Evolutionary conservation across 2,888 invertebrate genomes (phyloP).

Genomic region (Halictus quadricinctus): DNA sequence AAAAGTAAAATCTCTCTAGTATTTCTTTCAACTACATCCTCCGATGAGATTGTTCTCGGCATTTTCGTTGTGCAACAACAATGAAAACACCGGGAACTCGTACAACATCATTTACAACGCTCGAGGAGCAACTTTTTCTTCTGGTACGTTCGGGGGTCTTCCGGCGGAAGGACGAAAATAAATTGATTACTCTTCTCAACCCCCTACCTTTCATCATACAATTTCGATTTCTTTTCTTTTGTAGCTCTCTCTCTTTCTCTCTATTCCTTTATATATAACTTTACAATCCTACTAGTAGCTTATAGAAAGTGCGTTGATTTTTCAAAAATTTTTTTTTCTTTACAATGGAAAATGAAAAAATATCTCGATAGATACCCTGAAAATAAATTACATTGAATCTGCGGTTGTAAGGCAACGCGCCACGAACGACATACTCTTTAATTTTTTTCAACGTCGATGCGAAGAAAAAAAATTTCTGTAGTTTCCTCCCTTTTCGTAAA

Average conservation of each 20-base stretch:
- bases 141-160: constrained; percentile 16
- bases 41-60: not conserved
- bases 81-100: constrained; percentile 28
- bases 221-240: not conserved
- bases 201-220: constrained; percentile 30
- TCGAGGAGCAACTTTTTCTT: not conserved
- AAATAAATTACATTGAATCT: constrained; percentile 58
- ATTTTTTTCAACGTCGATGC: not conserved
- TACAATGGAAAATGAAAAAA: constrained; percentile 62
- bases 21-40: constrained; percentile 18
- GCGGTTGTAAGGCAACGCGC: not conserved
- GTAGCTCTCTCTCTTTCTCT: not conserved
- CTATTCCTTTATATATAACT: constrained; percentile 42
- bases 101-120: constrained; percentile 25
- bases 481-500: not conserved
- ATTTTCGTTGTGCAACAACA: not conserved
- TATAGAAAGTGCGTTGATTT: constrained; percentile 56
- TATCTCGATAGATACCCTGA: constrained; percentile 56
- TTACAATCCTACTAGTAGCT: constrained; percentile 54
- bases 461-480: not conserved
- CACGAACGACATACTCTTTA: not conserved
- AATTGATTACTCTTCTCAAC: constrained; percentile 52
- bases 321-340: constrained; percentile 39
- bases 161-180: constrained; percentile 54
- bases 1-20: constrained; percentile 25